Percentiles rank a stretch among this genome's conserved stretches.
phyloP scores from a whole-genome alignment of 2,113 vertebrate genomes.

The Labeo rohita region DNA sequence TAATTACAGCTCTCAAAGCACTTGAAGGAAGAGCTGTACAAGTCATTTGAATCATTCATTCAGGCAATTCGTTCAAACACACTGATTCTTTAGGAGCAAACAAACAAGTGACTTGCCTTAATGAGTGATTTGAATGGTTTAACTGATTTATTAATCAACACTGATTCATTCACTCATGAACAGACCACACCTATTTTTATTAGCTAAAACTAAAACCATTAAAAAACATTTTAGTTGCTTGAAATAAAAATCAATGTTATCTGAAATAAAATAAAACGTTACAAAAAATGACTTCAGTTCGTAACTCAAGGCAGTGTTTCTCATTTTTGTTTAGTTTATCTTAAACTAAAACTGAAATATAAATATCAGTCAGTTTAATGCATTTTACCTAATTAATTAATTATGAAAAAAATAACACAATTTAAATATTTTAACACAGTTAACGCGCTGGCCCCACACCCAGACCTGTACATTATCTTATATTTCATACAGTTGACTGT shows the following conservation, averaged over 20 bases:
- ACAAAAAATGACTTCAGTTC: neutral
- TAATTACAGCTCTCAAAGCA: slow-evolving; percentile 21
- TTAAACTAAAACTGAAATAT: no score
- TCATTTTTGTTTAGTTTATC: neutral
- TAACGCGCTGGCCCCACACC: no score
- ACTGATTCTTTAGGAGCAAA: neutral
- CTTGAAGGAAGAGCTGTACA: neutral
- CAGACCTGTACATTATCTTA: no score
- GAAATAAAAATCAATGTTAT: neutral
- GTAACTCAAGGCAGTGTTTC: neutral
- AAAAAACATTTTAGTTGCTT: neutral
- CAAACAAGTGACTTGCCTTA: no score
- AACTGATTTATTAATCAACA: neutral
- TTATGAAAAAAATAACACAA: no score
- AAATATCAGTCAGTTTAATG: no score
- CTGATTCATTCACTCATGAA: neutral
- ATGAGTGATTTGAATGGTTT: neutral
- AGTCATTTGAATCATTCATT: neutral
- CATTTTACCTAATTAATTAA: no score
- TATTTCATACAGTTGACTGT: no score
- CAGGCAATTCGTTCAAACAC: neutral
- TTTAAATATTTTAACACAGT: no score
- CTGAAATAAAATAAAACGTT: neutral
- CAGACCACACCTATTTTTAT: neutral
- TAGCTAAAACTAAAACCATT: neutral